Percentiles rank a stretch among this genome's conserved stretches.
phyloP scores from a whole-genome alignment of 2,888 invertebrate species.

The Eupithecia subumbrata region DNA sequence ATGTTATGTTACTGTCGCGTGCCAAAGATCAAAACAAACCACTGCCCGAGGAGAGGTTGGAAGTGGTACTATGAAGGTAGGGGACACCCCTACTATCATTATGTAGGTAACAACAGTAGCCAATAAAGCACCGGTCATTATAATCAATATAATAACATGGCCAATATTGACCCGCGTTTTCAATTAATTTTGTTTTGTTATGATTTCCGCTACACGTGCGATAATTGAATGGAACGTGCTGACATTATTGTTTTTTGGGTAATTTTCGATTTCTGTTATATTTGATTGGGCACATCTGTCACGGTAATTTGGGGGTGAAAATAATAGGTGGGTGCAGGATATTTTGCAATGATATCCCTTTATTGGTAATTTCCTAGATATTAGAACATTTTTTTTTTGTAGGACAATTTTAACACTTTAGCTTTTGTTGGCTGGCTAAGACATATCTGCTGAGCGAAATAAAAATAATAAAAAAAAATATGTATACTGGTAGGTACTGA shows the following conservation, averaged over 20 bases:
- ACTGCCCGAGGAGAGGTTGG: too few relatives aligned
- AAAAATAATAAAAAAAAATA: too few relatives aligned
- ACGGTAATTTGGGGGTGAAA: slow-evolving; percentile 7
- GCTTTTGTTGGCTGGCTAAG: background rate
- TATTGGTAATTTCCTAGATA: background rate
- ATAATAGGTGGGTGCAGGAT: slow-evolving; percentile 7
- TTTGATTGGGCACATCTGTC: slow-evolving; percentile 28
- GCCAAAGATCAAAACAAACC: too few relatives aligned
- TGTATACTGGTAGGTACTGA: too few relatives aligned
- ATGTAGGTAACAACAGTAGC: background rate
- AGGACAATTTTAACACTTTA: background rate
- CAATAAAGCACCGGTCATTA: background rate
- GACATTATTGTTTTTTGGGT: slow-evolving; percentile 13
- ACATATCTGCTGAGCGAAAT: background rate
- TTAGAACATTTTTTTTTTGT: background rate
- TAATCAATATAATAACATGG: slow-evolving; percentile 18
- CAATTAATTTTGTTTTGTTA: slow-evolving; percentile 32
- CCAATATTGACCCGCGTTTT: slow-evolving; percentile 27
- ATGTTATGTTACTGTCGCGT: too few relatives aligned
- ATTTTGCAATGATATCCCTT: slow-evolving; percentile 5
- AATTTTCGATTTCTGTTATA: slow-evolving; percentile 22
- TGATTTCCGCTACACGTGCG: slow-evolving; percentile 33
- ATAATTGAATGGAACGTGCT: slow-evolving; percentile 26
- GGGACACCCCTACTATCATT: too few relatives aligned
- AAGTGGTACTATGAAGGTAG: too few relatives aligned